Evolutionary conservation across 2,888 invertebrate species (phyloP), one percentile per base, ranked within the genome.

Genomic region (Campoplex nolae): DNA sequence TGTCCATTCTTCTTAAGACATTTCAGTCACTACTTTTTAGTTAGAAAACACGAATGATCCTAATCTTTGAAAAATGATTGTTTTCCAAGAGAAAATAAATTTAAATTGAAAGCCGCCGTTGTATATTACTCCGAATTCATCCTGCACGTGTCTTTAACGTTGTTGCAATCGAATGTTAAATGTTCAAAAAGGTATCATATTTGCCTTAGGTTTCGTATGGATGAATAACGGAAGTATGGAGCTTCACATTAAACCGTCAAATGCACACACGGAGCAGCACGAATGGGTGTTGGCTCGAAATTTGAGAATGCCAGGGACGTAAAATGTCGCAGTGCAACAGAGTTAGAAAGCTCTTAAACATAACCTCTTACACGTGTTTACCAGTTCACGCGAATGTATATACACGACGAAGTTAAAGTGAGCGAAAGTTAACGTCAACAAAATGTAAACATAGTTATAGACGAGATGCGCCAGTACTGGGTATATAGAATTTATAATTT

Each of bases 241-340:
- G 23, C 13, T 71, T 28, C 28, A 28, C 32, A 45, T 71, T 28
- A 71, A 71, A 71, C 71, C 42, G 71, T 71, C 71, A 71, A 70
- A 71, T 48, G 45, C 71, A 71, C 71, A 23, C 16, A 45, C 23
- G 28, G 3, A 67, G n/a, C 11, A 67, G 32, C n/a, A 42, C 35
- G 42, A 67, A 42, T 35, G 18, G 13, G 73, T 16, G 51, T 73
- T 18, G 13, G 16, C 32, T 32, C 35, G 35, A 13, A 28, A 73
- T 54, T 73, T 73, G 32, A 73, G 54, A 54, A 73, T 35, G 32
- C 54, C n/a, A 8, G 35, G 35, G 23, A 73, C 54, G 73, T 73
- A 38, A 73, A 54, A 54, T 73, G 23, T 54, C 18, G 54, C 32
- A 73, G 73, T 54, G 73, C 38, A 42, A 70, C 28, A 35, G 32